These are phyloP conservation scores for Tetrax tetrax DNA, from an alignment of 2,113 vertebrate genomes.

Conservation along the genomic window DNA sequence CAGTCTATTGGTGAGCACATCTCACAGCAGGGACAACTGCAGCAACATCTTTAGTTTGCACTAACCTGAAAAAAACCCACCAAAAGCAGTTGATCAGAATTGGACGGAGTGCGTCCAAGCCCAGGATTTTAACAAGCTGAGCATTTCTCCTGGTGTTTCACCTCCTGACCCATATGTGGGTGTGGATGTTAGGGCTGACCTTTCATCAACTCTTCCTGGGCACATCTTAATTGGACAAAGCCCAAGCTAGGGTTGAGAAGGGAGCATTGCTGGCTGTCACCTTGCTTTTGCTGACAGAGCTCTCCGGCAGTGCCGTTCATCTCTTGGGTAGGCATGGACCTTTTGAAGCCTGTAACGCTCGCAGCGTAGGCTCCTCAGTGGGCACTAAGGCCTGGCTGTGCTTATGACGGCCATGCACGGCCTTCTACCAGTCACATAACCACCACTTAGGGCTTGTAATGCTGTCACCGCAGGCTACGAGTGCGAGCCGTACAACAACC, in stretches of 20 bases:
- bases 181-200: neutral
- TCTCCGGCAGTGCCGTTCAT: rapidly evolving
- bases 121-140: neutral
- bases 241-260: neutral
- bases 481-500: conserved; percentile 93
- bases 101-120: rapidly evolving
- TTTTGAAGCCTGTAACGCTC: neutral
- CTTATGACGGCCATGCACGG: neutral
- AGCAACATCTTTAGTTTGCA: neutral
- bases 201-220: neutral
- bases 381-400: neutral
- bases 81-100: rapidly evolving
- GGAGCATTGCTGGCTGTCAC: neutral
- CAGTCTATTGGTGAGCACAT: conserved; percentile 77
- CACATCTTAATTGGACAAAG: neutral
- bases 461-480: conserved; percentile 77
- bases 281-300: rapidly evolving
- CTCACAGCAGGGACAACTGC: neutral
- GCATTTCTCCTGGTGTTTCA: neutral
- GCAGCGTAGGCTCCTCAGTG: rapidly evolving
- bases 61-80: neutral
- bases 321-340: rapidly evolving
- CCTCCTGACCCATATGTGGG: neutral
- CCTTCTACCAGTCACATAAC: neutral
- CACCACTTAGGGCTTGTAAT: neutral